Conservation (phyloP, 2,888 invertebrate genomes). For the Meiosimyza platycephala region DNA sequence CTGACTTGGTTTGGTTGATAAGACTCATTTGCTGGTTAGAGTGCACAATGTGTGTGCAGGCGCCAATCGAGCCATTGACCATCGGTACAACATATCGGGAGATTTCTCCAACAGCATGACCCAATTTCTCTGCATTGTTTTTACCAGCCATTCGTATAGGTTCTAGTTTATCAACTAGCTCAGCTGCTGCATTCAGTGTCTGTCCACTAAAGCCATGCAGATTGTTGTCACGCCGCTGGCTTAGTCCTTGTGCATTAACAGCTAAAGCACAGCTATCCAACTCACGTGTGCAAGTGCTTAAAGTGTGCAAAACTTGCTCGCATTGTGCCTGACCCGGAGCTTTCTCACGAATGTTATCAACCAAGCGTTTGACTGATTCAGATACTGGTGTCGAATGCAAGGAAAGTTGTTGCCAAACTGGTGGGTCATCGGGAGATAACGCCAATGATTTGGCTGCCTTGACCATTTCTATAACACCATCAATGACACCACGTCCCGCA, state of each 20-base stretch:
- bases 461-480: conserved; percentile 91
- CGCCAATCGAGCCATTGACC: conserved; percentile 85
- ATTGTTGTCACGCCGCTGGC: conserved; percentile 77
- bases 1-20: conserved; percentile 93
- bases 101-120: conserved; percentile 84
- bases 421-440: conserved; percentile 88
- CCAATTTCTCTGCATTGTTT: conserved; percentile 91
- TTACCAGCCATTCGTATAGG: conserved; percentile 87
- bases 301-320: conserved; percentile 81
- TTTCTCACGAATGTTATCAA: conserved; percentile 91
- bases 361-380: conserved; percentile 94
- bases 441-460: conserved; percentile 90
- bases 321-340: conserved; percentile 98
- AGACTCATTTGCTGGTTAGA: conserved; percentile 87
- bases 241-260: conserved; percentile 84
- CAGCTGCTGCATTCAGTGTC: conserved; percentile 81
- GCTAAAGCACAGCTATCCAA: conserved; percentile 89
- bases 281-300: conserved; percentile 81
- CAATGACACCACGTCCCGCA: conserved; percentile 82
- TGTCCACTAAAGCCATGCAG: conserved; percentile 82
- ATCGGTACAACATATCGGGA: conserved; percentile 87
- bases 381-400: conserved; percentile 95
- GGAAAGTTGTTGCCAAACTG: conserved; percentile 94
- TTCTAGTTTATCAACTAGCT: conserved; percentile 86
- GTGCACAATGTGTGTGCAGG: conserved; percentile 88